Conservation (phyloP, 2,113 vertebrate species). For the Megaceryle maxima region DNA sequence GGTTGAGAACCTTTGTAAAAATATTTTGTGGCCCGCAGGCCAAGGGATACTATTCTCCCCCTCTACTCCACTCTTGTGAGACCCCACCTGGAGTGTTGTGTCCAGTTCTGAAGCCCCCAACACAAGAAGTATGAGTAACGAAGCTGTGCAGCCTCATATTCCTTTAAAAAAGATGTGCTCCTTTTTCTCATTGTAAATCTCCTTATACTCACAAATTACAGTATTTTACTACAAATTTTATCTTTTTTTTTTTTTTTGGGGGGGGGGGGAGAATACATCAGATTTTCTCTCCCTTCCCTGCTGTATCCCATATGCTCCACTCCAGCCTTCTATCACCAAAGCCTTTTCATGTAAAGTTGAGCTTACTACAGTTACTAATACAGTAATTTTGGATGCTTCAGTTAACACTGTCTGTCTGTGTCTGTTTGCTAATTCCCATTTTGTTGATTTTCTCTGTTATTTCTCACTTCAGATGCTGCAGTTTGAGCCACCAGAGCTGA, state of each 20-base stretch:
- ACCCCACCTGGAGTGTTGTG: no score
- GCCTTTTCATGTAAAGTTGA: fast-evolving
- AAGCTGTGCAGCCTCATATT: background rate
- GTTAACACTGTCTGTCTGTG: background rate
- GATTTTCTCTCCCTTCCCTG: background rate
- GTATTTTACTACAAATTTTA: background rate
- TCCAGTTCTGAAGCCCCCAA: no score
- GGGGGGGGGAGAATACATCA: background rate
- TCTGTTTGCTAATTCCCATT: background rate
- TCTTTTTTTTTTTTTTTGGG: background rate
- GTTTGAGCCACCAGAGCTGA: background rate
- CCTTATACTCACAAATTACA: background rate
- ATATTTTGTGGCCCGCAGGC: background rate
- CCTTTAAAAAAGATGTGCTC: background rate
- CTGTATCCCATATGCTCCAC: background rate
- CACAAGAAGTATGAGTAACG: background rate
- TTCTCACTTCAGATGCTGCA: background rate
- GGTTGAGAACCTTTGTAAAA: background rate
- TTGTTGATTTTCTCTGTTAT: background rate
- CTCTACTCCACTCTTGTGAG: no score
- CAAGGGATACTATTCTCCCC: no score
- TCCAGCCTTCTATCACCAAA: background rate
- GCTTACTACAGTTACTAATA: background rate
- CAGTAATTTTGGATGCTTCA: background rate
- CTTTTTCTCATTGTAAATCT: background rate